Evolutionary conservation across 2,797 vertebrate species (phyloP), one percentile per base, ranked within the genome.

Genomic region (Nannoperca obscura): DNA sequence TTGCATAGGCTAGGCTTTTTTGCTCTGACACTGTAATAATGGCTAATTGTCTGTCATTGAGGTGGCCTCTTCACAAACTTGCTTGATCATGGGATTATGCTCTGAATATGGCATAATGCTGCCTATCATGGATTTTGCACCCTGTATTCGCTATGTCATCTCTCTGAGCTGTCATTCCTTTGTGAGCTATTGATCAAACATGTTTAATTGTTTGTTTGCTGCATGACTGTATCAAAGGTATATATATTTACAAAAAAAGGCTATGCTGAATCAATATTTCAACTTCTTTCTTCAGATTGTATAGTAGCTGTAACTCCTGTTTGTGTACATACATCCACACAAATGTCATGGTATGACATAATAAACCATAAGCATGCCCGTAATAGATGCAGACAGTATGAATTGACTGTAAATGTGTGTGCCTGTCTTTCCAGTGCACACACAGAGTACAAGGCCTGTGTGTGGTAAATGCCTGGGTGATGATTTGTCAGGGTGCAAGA

Each of bases 401-500:
- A 83, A 89, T 74, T 80, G 86, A 91, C 81, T 86, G 71, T 83
- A 84, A 86, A 86, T 77, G 66, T 82, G 76, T 76, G 70, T 46
- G 72, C 53, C 61, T 80, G 82, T 87, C 83, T 89, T 74, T 76
- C 68, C 80, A 64, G 76, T 66, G 74, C 52, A 64, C 67, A 74
- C 65, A 74, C 76, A 64, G 71, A 82, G 74, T 79, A 74, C 79
- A 74, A 82, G 69, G 82, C 76, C 79, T 74, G 76, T 93, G 86
- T 94, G 90, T 70, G 81, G 88, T 93, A 91, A 92, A 91, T 86
- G 91, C 85, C 92, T 92, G 89, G 89, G 90, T 92, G 92, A 93
- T 92, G 91, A 94, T 92, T 92, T 95, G 92, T 91, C 92, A 91
- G 86, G 79, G 88, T 89, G 84, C 84, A 87, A 81, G 89, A 87